Evolutionary conservation across 2,113 vertebrate species (phyloP).

Genomic region (Brachirus orientalis): DNA sequence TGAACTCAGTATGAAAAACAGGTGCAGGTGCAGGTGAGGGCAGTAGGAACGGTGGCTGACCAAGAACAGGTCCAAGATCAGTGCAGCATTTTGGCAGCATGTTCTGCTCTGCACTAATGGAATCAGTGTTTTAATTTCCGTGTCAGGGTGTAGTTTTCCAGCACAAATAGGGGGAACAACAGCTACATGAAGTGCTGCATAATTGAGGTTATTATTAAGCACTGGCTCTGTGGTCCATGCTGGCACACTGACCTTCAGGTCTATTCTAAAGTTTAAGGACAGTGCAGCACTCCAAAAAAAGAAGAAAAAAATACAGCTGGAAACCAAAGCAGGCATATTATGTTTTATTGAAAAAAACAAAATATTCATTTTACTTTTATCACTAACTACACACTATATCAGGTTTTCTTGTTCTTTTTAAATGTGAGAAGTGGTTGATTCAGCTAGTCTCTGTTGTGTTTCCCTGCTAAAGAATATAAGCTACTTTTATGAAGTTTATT

Average conservation of each 20-base stretch:
- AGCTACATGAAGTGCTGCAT: slow-evolving; percentile 53
- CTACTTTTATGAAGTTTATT: no score
- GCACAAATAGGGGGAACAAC: slow-evolving; percentile 44
- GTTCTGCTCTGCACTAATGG: slow-evolving; percentile 61
- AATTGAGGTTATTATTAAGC: slow-evolving; percentile 51
- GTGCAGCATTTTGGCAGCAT: slow-evolving; percentile 62
- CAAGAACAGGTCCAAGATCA: slow-evolving; percentile 54
- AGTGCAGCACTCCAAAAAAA: slow-evolving; percentile 49
- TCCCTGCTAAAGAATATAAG: no score
- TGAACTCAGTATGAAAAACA: slow-evolving; percentile 69
- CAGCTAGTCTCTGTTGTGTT: no score
- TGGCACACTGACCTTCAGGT: slow-evolving; percentile 43
- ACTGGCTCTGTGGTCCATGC: slow-evolving; percentile 43
- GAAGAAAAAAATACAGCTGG: slow-evolving; percentile 55
- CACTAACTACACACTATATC: slow-evolving; percentile 8
- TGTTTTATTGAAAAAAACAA: slow-evolving; percentile 63
- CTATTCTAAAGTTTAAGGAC: slow-evolving; percentile 61
- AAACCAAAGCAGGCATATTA: no score
- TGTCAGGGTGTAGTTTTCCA: slow-evolving; percentile 60
- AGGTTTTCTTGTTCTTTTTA: not conserved
- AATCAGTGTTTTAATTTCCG: slow-evolving; percentile 74
- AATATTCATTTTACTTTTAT: slow-evolving; percentile 59
- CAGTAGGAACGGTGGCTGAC: slow-evolving; percentile 59
- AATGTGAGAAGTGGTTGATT: no score
- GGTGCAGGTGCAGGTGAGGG: slow-evolving; percentile 64